These are phyloP conservation scores for Chaenodraco wilsoni DNA, from an alignment of 2,797 vertebrate species.

Conservation along the genomic window DNA sequence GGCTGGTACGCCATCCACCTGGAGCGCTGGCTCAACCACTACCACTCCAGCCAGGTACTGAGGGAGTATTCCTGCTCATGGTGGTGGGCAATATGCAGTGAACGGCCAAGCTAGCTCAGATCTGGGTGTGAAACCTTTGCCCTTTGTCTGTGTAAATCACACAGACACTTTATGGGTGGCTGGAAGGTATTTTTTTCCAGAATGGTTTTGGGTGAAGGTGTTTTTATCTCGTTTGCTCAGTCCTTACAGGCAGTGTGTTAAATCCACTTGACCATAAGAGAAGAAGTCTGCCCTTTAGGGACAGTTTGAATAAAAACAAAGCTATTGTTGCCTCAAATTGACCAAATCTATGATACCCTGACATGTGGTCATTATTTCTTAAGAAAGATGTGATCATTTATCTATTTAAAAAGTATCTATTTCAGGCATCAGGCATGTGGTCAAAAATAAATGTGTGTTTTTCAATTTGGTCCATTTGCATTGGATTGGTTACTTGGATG, in stretches of 20 bases:
- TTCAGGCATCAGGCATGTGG: not conserved
- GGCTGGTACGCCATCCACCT: slow-evolving; percentile 96
- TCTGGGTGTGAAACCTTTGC: not conserved
- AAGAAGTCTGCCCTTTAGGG: slow-evolving; percentile 16
- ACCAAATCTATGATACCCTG: slow-evolving; percentile 15
- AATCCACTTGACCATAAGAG: slow-evolving; percentile 25
- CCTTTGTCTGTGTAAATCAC: slow-evolving; percentile 16
- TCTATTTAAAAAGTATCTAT: too few species aligned
- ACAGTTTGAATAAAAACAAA: not conserved
- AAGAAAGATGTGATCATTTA: not conserved
- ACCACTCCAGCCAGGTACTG: slow-evolving; percentile 94
- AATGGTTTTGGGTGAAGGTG: not conserved
- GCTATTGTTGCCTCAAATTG: slow-evolving; percentile 14
- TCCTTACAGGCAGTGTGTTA: slow-evolving; percentile 24
- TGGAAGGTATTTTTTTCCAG: not conserved
- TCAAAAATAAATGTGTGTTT: not conserved
- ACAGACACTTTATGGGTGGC: slow-evolving; percentile 3
- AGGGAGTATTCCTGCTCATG: not conserved
- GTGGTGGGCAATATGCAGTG: not conserved
- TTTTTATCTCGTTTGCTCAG: slow-evolving; percentile 18
- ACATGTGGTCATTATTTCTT: not conserved
- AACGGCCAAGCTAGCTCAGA: not conserved
- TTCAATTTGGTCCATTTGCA: not conserved
- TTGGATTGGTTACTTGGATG: not conserved
- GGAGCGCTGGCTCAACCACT: slow-evolving; percentile 95